Percentiles rank a stretch among this genome's conserved stretches.
These are phyloP conservation scores for Brassicogethes aeneus DNA, from an alignment of 2,888 invertebrate genomes.

Conservation along the genomic window DNA sequence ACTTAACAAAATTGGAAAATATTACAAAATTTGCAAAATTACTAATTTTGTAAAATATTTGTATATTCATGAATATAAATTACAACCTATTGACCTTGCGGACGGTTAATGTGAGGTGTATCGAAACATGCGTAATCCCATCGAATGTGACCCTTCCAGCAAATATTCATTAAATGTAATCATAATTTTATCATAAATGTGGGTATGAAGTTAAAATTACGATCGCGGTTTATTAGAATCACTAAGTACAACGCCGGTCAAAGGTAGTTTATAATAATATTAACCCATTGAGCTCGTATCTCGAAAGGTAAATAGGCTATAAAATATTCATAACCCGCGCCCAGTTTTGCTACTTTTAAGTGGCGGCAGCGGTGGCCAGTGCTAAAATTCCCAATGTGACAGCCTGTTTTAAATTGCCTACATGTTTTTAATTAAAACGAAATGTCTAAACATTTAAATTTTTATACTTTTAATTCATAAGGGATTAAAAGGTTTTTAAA, in stretches of 20 bases:
- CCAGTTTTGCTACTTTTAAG: conserved; percentile 7
- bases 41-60: too few relatives aligned
- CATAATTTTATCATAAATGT: too few relatives aligned
- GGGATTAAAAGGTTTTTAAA: conserved; percentile 5
- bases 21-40: too few relatives aligned
- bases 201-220: too few relatives aligned
- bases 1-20: too few relatives aligned
- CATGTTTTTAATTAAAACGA: conserved; percentile 14
- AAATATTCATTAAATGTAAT: too few relatives aligned
- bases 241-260: neutral
- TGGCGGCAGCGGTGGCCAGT: conserved; percentile 8
- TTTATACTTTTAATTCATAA: conserved; percentile 2
- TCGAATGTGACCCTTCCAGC: too few relatives aligned
- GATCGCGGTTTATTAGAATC: neutral
- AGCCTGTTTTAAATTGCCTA: conserved; percentile 10
- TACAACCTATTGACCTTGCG: too few relatives aligned
- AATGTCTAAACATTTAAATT: conserved; percentile 12
- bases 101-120: too few relatives aligned
- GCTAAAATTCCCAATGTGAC: conserved; percentile 5
- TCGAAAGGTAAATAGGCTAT: conserved; percentile 9
- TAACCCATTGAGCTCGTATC: neutral
- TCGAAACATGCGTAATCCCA: too few relatives aligned
- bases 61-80: too few relatives aligned
- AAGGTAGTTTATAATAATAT: neutral
- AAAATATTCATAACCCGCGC: conserved; percentile 13